Conservation (phyloP, 1,140 invertebrate genomes). For the Diuraphis noxia region DNA sequence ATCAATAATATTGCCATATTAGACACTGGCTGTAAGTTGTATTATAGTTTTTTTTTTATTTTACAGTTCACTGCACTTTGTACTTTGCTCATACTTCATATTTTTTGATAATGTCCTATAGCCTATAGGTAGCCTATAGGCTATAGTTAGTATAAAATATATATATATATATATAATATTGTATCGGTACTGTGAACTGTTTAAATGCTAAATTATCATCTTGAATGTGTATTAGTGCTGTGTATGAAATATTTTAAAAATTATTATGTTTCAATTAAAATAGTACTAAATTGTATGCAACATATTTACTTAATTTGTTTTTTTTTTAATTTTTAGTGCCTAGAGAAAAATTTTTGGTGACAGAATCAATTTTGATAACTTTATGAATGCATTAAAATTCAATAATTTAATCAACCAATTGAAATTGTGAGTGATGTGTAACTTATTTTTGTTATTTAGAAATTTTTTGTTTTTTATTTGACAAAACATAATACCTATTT, state of each 20-base stretch:
- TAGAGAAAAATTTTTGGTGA: neutral
- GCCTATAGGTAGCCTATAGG: too few relatives aligned
- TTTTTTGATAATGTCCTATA: too few relatives aligned
- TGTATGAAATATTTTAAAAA: neutral
- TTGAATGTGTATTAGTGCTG: neutral
- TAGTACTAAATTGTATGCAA: neutral
- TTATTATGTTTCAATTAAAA: neutral
- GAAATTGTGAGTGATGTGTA: neutral
- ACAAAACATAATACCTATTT: too few relatives aligned
- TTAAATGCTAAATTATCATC: neutral
- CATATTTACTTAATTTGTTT: neutral
- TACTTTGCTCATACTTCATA: too few relatives aligned
- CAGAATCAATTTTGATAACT: neutral
- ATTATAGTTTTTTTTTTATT: too few relatives aligned
- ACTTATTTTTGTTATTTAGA: neutral
- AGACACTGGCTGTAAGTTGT: too few relatives aligned
- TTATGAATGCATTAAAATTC: neutral
- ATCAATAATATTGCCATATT: too few relatives aligned
- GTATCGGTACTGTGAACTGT: neutral
- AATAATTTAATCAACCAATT: neutral
- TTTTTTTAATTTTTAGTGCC: neutral
- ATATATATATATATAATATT: too few relatives aligned
- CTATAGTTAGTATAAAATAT: too few relatives aligned
- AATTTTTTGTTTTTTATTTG: too few relatives aligned
- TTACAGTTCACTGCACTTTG: too few relatives aligned